Evolutionary conservation across 2,113 vertebrate genomes (phyloP), one percentile per base, ranked within the genome.

Genomic region (Corvus cornix): DNA sequence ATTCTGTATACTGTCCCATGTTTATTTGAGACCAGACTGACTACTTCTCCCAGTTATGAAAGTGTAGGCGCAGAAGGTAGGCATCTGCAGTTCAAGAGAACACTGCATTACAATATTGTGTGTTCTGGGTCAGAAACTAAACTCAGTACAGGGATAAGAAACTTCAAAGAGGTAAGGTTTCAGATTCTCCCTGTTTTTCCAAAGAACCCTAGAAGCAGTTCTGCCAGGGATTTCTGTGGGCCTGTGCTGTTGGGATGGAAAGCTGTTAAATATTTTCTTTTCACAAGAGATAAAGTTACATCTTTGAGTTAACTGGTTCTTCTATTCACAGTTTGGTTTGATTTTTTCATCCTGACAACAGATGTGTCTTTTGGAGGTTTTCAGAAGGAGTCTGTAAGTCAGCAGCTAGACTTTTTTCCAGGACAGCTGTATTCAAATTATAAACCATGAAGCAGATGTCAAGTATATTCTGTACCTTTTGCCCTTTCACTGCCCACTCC

Each of bases 401-500:
- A 90, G n/a, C 67, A 88, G 39, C 66, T 77, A 76, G 48, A 85
- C 68, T 90, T 79, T 89, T 74, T 84, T 84, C 76, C 56, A 91
- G 80, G 56, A 89, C 92, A 95, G 84, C 84, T 97, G 75, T 86
- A 81, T 88, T 92, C 90, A 86, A 72, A 96, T 95, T 88, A 51
- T 37, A 88, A 95, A 24, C 59, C 14, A 1, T 84, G 82, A 89
- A 88, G 59, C 68, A 94, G 73, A 93, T 94, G 72, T 86, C 56
- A 81, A 89, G 39, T 74, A 28, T 51, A 73, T 56, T 13, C 53
- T 89, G 62, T 76, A 79, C 59, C 59, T 94, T 95, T 92, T 93
- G 64, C 44, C 76, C 72, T 90, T 91, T 78, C 77, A 33, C 73
- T 96, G 33, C 62, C 91, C 75, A n/a, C 59, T 92, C 87, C 80